phyloP scores from a whole-genome alignment of 2,888 invertebrate genomes.

The Platycheirus rosarum region DNA sequence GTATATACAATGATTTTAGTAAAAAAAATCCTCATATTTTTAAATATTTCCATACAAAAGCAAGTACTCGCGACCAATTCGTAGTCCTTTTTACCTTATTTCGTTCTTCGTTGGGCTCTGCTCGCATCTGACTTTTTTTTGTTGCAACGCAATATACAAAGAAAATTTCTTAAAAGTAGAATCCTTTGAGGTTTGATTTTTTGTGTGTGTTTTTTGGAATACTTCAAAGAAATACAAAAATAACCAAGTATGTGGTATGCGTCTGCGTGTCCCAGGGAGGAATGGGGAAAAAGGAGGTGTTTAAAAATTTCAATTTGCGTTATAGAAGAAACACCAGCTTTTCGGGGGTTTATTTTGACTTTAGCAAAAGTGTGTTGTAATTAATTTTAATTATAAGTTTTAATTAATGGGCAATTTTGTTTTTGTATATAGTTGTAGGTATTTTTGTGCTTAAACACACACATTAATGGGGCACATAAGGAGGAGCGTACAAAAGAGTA shows the following conservation, averaged over 20 bases:
- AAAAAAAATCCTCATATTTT: no score
- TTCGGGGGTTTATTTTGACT: slow-evolving; percentile 23
- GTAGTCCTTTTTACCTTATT: no score
- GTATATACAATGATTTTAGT: no score
- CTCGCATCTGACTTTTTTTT: slow-evolving; percentile 5
- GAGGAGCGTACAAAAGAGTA: slow-evolving; percentile 1
- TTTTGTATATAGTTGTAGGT: not conserved
- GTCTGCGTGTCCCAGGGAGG: not conserved
- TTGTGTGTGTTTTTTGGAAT: not conserved
- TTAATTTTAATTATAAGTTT: slow-evolving; percentile 69
- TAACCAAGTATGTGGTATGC: not conserved
- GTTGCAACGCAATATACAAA: slow-evolving; percentile 11
- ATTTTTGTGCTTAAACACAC: not conserved
- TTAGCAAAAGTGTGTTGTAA: slow-evolving; percentile 46
- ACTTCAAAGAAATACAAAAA: not conserved
- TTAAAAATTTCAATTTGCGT: slow-evolving; percentile 62
- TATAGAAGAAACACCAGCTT: slow-evolving; percentile 5
- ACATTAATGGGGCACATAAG: no score
- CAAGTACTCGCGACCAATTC: not conserved
- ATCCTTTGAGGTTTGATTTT: slow-evolving; percentile 1
- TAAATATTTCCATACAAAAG: no score
- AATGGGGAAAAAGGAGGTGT: slow-evolving; percentile 33
- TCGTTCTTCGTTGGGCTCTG: not conserved
- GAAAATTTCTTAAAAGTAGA: slow-evolving; percentile 10
- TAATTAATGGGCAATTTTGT: slow-evolving; percentile 54